Evolutionary conservation across 1,140 invertebrate genomes (phyloP).

Genomic region (Drosophila nasuta): DNA sequence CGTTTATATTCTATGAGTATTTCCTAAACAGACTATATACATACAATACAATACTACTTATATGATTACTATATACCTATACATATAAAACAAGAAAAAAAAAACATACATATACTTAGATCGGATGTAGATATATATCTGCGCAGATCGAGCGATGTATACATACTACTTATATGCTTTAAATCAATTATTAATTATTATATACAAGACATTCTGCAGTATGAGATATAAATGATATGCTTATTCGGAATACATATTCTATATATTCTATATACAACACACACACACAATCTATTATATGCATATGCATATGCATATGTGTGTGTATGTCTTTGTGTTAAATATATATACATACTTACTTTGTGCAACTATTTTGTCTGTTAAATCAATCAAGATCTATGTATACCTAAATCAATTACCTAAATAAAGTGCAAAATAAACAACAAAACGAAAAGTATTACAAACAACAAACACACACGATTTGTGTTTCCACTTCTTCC

Average conservation of each 20-base stretch:
- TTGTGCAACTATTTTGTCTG: conserved; percentile 62
- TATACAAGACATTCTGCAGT: conserved; percentile 81
- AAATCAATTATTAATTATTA: conserved; percentile 79
- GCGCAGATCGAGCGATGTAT: conserved; percentile 29
- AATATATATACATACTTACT: conserved; percentile 35
- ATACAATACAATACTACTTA: conserved; percentile 59
- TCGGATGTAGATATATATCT: conserved; percentile 1
- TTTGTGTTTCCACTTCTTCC: conserved; percentile 4
- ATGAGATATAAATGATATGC: conserved; percentile 80
- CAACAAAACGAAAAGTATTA: conserved; percentile 49
- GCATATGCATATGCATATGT: conserved; percentile 21
- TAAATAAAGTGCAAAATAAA: conserved; percentile 75
- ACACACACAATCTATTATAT: conserved; percentile 13
- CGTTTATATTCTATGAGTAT: conserved; percentile 76
- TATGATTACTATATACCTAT: conserved; percentile 39
- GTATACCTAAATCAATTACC: conserved; percentile 76
- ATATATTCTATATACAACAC: conserved; percentile 25
- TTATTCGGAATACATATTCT: conserved; percentile 69
- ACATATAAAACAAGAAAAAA: conserved; percentile 27
- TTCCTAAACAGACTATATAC: conserved; percentile 79
- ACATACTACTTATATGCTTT: conserved; percentile 70
- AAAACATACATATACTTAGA: conserved; percentile 27
- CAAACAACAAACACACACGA: conserved; percentile 22
- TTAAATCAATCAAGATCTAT: conserved; percentile 65
- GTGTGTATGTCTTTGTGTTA: conserved; percentile 57